Percentiles rank a stretch among this genome's conserved stretches.
Conservation (phyloP, 2,888 invertebrate genomes). For the Hoplodrina blanda region DNA sequence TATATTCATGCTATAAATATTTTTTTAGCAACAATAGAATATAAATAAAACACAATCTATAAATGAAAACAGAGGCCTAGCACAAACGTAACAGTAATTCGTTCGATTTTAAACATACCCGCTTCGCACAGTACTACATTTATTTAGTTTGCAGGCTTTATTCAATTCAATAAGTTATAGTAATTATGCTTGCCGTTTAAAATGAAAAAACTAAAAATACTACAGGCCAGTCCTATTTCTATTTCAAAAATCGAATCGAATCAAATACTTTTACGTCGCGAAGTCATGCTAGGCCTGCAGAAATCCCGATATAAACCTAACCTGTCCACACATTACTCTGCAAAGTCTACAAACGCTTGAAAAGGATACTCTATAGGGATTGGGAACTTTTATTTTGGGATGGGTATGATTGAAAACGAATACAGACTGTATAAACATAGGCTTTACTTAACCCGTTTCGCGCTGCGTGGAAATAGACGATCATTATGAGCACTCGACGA, state of each 20-base stretch:
- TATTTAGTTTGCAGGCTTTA: no score
- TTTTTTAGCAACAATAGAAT: background rate
- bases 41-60: slow-evolving; percentile 9
- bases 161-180: no score
- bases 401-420: slow-evolving; percentile 17
- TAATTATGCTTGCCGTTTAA: no score
- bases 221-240: background rate
- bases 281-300: background rate
- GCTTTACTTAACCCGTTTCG: background rate
- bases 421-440: background rate
- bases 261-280: background rate
- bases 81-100: background rate
- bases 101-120: no score
- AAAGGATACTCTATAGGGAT: background rate
- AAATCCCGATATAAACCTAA: slow-evolving; percentile 13
- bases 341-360: slow-evolving; percentile 2
- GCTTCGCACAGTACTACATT: no score
- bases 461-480: slow-evolving; percentile 3
- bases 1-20: background rate
- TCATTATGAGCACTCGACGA: slow-evolving; percentile 5
- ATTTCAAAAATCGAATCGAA: background rate
- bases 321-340: background rate
- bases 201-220: no score
- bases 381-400: slow-evolving; percentile 22
- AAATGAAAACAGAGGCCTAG: slow-evolving; percentile 1